Evolutionary conservation across 2,888 invertebrate genomes (phyloP).

Genomic region (Pristionchus entomophagus): DNA sequence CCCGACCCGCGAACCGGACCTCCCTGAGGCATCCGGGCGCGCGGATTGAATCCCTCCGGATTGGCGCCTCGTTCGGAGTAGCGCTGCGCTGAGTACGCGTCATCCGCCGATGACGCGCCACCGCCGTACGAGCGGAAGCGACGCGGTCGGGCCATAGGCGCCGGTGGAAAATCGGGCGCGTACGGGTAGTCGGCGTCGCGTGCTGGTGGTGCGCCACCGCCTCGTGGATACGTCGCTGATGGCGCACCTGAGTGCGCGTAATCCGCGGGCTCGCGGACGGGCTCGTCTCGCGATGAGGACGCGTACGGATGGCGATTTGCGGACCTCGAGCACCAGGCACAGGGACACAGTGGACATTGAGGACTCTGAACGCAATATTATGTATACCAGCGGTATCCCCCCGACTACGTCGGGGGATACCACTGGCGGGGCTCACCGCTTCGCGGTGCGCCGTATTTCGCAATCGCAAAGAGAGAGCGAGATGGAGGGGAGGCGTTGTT

Average conservation of each 20-base stretch:
- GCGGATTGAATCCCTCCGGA: conserved; percentile 18
- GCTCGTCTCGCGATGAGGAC: neutral
- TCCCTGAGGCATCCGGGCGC: conserved; percentile 14
- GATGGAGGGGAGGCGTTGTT: too few species aligned
- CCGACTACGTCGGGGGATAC: too few species aligned
- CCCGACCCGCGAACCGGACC: conserved; percentile 36
- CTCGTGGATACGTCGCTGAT: neutral
- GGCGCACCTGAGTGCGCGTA: conserved; percentile 7
- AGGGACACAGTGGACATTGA: conserved; percentile 40
- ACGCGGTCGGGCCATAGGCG: neutral
- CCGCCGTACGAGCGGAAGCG: conserved; percentile 34
- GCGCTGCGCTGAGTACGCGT: neutral
- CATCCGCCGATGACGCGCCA: neutral
- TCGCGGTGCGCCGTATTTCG: too few species aligned
- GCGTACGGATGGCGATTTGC: neutral
- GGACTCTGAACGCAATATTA: neutral
- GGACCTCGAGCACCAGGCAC: conserved; percentile 13
- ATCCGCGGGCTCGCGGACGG: neutral
- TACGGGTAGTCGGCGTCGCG: neutral
- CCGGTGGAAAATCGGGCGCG: neutral
- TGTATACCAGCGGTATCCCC: too few species aligned
- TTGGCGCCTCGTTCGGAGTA: neutral
- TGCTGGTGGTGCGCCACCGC: neutral
- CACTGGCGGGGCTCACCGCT: too few species aligned
- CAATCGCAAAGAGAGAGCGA: too few species aligned